Evolutionary conservation across 2,888 invertebrate genomes (phyloP).

Genomic region (Eurois occulta): DNA sequence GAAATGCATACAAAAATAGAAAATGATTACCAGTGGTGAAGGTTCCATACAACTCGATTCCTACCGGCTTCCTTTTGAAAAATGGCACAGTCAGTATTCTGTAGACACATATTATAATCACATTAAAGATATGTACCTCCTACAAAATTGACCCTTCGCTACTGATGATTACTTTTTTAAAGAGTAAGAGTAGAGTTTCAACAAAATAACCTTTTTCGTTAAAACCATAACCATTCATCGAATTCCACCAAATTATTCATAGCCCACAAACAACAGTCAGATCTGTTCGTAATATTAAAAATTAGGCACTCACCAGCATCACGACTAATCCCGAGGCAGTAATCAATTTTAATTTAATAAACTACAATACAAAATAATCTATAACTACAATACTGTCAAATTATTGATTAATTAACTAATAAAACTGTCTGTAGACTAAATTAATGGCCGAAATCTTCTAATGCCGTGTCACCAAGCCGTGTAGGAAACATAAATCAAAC

Average conservation of each 20-base stretch:
- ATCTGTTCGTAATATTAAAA: conserved; percentile 20
- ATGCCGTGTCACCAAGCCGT: conserved; percentile 71
- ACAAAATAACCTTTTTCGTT: neutral
- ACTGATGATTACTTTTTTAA: too few species aligned
- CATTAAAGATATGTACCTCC: too few species aligned
- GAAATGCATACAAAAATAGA: too few species aligned
- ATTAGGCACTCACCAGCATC: conserved; percentile 7
- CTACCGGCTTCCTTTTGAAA: too few species aligned
- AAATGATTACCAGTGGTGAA: too few species aligned
- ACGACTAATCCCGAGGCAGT: conserved; percentile 47
- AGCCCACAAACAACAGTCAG: neutral
- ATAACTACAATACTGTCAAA: conserved; percentile 57
- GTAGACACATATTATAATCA: too few species aligned
- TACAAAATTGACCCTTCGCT: too few species aligned
- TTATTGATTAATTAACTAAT: conserved; percentile 66
- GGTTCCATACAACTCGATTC: too few species aligned
- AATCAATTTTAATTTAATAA: conserved; percentile 52
- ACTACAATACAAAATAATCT: conserved; percentile 54
- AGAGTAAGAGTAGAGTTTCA: too few species aligned
- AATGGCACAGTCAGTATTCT: too few species aligned
- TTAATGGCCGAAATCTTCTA: conserved; percentile 70
- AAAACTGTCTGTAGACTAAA: conserved; percentile 67
- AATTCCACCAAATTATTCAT: neutral
- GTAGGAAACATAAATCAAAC: conserved; percentile 83
- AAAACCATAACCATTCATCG: neutral